Conservation (phyloP, 2,797 vertebrate genomes). For the Microcaecilia unicolor region DNA sequence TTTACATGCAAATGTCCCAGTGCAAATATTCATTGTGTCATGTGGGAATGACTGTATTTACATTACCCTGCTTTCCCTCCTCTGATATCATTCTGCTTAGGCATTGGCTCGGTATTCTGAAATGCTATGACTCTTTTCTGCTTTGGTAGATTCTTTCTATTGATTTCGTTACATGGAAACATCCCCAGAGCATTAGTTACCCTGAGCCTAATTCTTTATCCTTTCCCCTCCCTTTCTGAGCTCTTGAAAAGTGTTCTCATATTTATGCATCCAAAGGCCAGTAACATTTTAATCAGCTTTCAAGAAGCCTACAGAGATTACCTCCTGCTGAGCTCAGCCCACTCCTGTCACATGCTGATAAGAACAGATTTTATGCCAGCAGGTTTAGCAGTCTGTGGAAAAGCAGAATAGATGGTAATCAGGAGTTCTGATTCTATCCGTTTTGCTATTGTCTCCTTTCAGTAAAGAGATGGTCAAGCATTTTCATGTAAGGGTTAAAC, state of each 20-base stretch:
- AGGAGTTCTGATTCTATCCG: slow-evolving; percentile 7
- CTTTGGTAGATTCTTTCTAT: no score
- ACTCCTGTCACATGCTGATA: slow-evolving; percentile 59
- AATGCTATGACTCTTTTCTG: no score
- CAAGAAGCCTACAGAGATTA: slow-evolving; percentile 45
- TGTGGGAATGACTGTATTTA: no score
- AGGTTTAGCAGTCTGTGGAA: slow-evolving; percentile 20
- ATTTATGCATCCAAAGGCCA: slow-evolving; percentile 43
- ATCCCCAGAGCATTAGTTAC: slow-evolving; percentile 4
- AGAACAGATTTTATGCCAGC: slow-evolving; percentile 41
- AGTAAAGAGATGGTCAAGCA: slow-evolving; percentile 4
- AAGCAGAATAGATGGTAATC: slow-evolving; percentile 17
- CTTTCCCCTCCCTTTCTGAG: slow-evolving; percentile 9
- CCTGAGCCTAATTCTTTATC: slow-evolving; percentile 26
- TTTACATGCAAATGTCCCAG: no score
- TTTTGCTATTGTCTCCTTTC: slow-evolving; percentile 22
- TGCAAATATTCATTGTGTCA: no score
- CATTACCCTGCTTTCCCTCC: no score
- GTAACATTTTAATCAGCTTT: slow-evolving; percentile 48
- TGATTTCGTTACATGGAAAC: not conserved
- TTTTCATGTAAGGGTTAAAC: slow-evolving; percentile 4
- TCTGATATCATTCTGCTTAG: no score
- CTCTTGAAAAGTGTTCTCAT: slow-evolving; percentile 28
- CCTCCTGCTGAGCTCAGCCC: slow-evolving; percentile 34
- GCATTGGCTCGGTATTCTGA: no score